These are phyloP conservation scores for Branchinecta lindahli DNA, from an alignment of 1,140 invertebrate genomes.

Conservation along the genomic window DNA sequence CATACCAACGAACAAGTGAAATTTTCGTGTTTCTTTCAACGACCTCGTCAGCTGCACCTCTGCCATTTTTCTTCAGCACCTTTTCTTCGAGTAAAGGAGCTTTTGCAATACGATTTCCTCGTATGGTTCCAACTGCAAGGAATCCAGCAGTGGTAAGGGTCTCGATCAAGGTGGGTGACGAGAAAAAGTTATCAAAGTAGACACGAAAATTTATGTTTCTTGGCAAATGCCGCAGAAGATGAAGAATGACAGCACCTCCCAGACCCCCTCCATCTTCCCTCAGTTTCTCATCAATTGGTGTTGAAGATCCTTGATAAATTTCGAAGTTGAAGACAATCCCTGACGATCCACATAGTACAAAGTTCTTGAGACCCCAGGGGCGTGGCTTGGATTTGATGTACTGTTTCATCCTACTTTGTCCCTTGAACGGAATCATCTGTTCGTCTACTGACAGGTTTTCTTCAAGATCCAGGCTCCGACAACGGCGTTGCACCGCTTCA, in stretches of 20 bases:
- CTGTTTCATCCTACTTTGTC: slow-evolving; percentile 24
- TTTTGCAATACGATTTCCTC: slow-evolving; percentile 29
- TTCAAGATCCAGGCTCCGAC: slow-evolving; percentile 23
- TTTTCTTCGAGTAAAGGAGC: slow-evolving; percentile 29
- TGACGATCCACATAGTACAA: slow-evolving; percentile 19
- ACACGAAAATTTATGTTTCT: slow-evolving; percentile 19
- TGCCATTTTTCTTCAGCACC: slow-evolving; percentile 27
- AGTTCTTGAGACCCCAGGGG: slow-evolving; percentile 23
- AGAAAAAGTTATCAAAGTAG: slow-evolving; percentile 27
- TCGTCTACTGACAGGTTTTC: slow-evolving; percentile 25
- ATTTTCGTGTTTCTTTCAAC: slow-evolving; percentile 24
- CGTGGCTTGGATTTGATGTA: slow-evolving; percentile 26
- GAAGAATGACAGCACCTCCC: slow-evolving; percentile 22
- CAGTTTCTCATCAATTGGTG: slow-evolving; percentile 23
- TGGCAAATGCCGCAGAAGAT: slow-evolving; percentile 23
- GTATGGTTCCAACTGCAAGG: slow-evolving; percentile 28
- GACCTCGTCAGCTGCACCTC: slow-evolving; percentile 30
- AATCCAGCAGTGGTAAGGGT: slow-evolving; percentile 28
- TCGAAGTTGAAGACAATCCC: slow-evolving; percentile 25
- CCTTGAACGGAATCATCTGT: slow-evolving; percentile 26
- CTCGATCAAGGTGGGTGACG: slow-evolving; percentile 29
- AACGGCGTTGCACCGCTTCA: slow-evolving; percentile 25
- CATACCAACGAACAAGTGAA: slow-evolving; percentile 31
- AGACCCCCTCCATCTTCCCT: slow-evolving; percentile 22
- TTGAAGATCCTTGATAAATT: slow-evolving; percentile 25